A percentile compares a stretch with the other conserved stretches of the same genome.
These are phyloP conservation scores for Monomorium pharaonis DNA, from an alignment of 1,140 invertebrate genomes.

Conservation along the genomic window DNA sequence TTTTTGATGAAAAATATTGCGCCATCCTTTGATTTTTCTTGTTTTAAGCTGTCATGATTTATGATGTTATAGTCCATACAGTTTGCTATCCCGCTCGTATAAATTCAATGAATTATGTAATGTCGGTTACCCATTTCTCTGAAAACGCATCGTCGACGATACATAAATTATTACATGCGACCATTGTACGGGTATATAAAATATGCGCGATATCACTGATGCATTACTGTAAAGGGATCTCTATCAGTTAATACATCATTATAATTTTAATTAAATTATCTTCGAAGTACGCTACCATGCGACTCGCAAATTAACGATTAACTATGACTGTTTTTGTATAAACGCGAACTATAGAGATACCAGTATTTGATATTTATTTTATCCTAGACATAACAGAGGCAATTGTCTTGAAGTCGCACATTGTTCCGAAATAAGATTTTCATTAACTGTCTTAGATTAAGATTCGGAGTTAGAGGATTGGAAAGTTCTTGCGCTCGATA, in stretches of 20 bases:
- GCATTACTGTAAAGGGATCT: constrained; percentile 45
- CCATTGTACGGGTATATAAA: constrained; percentile 44
- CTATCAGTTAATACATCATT: constrained; percentile 57
- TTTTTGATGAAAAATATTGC: constrained; percentile 35
- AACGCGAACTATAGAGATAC: background rate
- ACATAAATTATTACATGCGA: constrained; percentile 54
- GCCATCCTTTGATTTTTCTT: constrained; percentile 35
- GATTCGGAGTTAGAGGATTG: no score
- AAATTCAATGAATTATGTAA: constrained; percentile 61
- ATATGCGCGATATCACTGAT: constrained; percentile 52
- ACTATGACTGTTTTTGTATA: background rate
- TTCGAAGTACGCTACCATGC: constrained; percentile 7
- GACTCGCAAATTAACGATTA: constrained; percentile 30
- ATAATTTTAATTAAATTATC: constrained; percentile 55
- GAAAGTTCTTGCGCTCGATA: no score
- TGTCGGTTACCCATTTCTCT: constrained; percentile 55
- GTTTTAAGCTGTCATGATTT: constrained; percentile 50
- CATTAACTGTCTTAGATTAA: no score
- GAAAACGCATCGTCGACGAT: constrained; percentile 54
- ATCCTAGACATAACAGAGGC: background rate
- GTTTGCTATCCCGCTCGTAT: constrained; percentile 51
- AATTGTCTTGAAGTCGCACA: background rate
- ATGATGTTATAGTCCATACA: constrained; percentile 53
- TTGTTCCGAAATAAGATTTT: no score
- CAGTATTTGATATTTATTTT: background rate